These are phyloP conservation scores for Barbus barbus DNA, from an alignment of 2,113 vertebrate genomes.

Conservation along the genomic window DNA sequence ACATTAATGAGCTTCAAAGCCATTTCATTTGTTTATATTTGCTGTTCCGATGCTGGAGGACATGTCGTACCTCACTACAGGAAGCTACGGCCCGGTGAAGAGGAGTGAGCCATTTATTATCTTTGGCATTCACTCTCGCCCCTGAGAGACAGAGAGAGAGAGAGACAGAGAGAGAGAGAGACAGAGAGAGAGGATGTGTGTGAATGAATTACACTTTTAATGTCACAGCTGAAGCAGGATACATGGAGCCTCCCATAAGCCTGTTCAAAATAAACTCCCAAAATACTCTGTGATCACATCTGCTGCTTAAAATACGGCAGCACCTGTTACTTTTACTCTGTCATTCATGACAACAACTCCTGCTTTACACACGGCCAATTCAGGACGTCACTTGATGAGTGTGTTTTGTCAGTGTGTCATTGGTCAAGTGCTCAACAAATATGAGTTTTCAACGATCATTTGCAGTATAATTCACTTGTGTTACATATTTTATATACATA, in stretches of 20 bases:
- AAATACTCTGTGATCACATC: constrained; percentile 23
- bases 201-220: background rate
- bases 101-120: constrained; percentile 99
- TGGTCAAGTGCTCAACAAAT: background rate
- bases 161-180: background rate
- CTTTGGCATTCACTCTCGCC: constrained; percentile 99
- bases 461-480: background rate
- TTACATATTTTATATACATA: background rate
- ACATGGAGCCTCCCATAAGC: background rate
- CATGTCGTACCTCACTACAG: constrained; percentile 89
- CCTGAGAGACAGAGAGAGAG: constrained; percentile 72
- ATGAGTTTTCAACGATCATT: too few species aligned
- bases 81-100: constrained; percentile 98
- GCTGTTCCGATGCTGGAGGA: background rate
- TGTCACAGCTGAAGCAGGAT: background rate
- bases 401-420: constrained; percentile 23
- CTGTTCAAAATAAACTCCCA: constrained; percentile 10
- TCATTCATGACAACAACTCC: background rate
- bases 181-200: background rate
- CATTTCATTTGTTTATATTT: background rate
- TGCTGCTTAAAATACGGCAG: constrained; percentile 48
- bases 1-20: background rate
- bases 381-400: constrained; percentile 31
- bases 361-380: background rate
- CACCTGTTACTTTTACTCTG: constrained; percentile 54